phyloP scores from a whole-genome alignment of 2,113 vertebrate genomes.

The Carettochelys insculpta region DNA sequence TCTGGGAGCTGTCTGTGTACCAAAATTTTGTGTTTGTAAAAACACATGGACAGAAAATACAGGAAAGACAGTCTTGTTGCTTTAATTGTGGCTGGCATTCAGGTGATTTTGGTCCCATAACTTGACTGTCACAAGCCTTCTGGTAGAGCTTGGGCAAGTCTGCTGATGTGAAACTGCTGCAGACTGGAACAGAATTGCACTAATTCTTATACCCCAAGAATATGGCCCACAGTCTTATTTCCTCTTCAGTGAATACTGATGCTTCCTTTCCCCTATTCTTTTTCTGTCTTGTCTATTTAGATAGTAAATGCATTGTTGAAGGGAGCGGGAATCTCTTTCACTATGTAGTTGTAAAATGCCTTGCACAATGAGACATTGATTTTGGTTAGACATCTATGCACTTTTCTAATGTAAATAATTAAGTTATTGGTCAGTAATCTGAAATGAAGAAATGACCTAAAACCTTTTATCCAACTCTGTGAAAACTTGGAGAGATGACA shows the following conservation, averaged over 20 bases:
- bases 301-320: too few species aligned
- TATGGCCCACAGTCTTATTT: neutral
- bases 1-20: neutral
- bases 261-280: too few species aligned
- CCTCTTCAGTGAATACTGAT: too few species aligned
- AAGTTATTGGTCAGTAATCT: neutral
- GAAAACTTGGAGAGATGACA: neutral
- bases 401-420: neutral
- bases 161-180: neutral
- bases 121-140: neutral
- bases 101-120: neutral
- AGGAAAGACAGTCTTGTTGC: neutral
- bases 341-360: neutral
- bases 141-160: neutral
- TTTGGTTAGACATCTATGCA: neutral
- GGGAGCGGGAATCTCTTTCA: too few species aligned
- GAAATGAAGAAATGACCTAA: neutral
- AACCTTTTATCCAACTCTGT: neutral
- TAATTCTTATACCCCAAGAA: neutral
- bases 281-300: too few species aligned
- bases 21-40: neutral
- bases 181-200: neutral
- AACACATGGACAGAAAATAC: neutral
- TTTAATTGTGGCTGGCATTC: neutral
- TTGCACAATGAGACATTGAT: neutral